Percentiles rank a stretch among this genome's conserved stretches.
Conservation (phyloP, 2,797 vertebrate species). For the Mus minutoides region DNA sequence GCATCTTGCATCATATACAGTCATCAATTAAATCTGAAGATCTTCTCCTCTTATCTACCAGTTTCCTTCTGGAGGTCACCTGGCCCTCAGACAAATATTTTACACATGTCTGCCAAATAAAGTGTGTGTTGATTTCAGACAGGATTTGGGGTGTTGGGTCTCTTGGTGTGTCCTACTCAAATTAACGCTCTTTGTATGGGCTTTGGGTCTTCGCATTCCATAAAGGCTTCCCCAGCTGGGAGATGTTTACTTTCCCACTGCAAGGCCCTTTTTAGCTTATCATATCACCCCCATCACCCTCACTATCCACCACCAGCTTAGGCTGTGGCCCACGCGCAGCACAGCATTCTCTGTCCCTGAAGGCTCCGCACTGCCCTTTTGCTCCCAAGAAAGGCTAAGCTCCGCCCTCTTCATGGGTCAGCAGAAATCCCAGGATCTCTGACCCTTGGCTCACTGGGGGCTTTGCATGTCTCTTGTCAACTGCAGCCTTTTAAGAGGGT, state of each 20-base stretch:
- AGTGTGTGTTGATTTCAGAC: neutral
- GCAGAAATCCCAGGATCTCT: slow-evolving; percentile 57
- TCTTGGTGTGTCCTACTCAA: neutral
- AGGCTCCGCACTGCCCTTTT: neutral
- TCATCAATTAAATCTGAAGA: neutral
- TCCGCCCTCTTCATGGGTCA: slow-evolving; percentile 50
- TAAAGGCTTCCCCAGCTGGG: neutral
- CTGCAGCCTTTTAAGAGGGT: slow-evolving; percentile 57
- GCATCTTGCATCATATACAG: neutral
- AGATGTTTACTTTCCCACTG: slow-evolving; percentile 43
- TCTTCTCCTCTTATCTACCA: neutral
- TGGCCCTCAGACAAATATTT: neutral
- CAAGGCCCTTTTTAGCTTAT: slow-evolving; percentile 41
- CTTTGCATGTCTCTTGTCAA: slow-evolving; percentile 53
- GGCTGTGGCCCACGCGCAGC: neutral
- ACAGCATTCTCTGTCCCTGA: neutral
- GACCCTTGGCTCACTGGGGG: slow-evolving; percentile 62
- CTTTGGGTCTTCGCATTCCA: slow-evolving; percentile 26
- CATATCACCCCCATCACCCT: slow-evolving; percentile 21
- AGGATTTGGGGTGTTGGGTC: neutral
- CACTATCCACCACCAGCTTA: neutral
- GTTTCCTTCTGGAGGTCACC: neutral
- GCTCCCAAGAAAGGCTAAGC: neutral
- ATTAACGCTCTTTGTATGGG: slow-evolving; percentile 3
- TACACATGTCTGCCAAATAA: neutral